These are phyloP conservation scores for Hedya salicella DNA, from an alignment of 2,888 invertebrate genomes.

Conservation along the genomic window DNA sequence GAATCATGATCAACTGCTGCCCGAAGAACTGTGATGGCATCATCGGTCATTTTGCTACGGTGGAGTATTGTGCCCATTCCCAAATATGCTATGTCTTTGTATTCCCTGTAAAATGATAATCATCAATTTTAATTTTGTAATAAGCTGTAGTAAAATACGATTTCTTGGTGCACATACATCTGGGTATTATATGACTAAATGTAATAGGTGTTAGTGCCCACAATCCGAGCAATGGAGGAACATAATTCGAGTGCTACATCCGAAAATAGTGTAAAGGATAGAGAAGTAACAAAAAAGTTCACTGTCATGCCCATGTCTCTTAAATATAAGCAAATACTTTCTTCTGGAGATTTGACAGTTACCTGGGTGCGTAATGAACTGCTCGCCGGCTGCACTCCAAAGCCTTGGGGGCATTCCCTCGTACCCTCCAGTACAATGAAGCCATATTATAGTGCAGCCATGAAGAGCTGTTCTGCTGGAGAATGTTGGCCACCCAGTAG, in stretches of 20 bases:
- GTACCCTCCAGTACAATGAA: conserved; percentile 91
- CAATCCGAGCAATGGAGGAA: too few species aligned
- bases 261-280: too few species aligned
- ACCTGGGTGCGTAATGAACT: conserved; percentile 90
- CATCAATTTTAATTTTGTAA: too few species aligned
- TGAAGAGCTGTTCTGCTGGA: conserved; percentile 88
- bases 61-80: conserved; percentile 91
- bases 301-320: too few species aligned
- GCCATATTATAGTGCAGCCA: conserved; percentile 93
- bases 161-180: too few species aligned
- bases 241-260: too few species aligned
- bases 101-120: conserved; percentile 80
- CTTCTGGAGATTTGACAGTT: conserved; percentile 30
- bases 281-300: too few species aligned
- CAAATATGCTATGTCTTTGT: conserved; percentile 89
- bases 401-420: conserved; percentile 90
- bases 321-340: too few species aligned
- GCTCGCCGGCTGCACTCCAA: conserved; percentile 91
- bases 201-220: too few species aligned
- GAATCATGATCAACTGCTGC: conserved; percentile 90
- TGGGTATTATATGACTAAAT: too few species aligned
- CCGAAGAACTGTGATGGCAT: conserved; percentile 89
- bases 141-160: too few species aligned
- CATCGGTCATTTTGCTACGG: conserved; percentile 87
- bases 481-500: conserved; percentile 86